Evolutionary conservation across 2,797 vertebrate species (phyloP), one percentile per base, ranked within the genome.

Genomic region (Labeo calbasu): DNA sequence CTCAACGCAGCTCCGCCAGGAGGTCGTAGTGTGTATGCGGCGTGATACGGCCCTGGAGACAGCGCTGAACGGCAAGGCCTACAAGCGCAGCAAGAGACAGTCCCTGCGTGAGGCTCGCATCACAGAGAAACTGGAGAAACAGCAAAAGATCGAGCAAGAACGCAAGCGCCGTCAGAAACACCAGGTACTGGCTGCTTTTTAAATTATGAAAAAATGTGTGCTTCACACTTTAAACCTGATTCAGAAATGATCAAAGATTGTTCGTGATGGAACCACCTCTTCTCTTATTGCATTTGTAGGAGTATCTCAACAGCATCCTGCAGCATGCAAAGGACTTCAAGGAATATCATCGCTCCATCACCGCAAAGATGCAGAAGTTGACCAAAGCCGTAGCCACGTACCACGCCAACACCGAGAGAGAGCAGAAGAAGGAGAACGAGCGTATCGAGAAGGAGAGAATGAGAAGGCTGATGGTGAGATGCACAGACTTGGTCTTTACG

Each of bases 261-360:
- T 25, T 50, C 0, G 7, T 75, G 43, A 48, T 9, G 4, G 17
- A 65, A 23, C 70, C 14, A 0, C 25, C 40, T 68, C 3, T 77
- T 77, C 50, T 71, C 8, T 28, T 50, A 2, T 7, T 81, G 15
- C 1, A 1, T 79, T 79, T n/a, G 57, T 76, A 99, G 98, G 98
- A 99, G 93, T 99, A 99, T 96, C 97, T 99, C 94, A 99, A 99
- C 86, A 99, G 98, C 94, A 99, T 99, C 87, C 94, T 99, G 77
- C 98, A 99, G 92, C 98, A 99, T 1, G 98, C 98, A 81, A 99
- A 99, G 93, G 98, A 99, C 86, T 99, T 99, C 88, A 99, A 99
- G 90, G 98, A 99, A 57, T 99, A 97, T 89, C 98, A 99, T 85
- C 95, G 98, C 76, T 98, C 97, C 0, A 97, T 99, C 89, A 97